Evolutionary conservation across 2,888 invertebrate species (phyloP).

Genomic region (Hydroisotoma schaefferi): DNA sequence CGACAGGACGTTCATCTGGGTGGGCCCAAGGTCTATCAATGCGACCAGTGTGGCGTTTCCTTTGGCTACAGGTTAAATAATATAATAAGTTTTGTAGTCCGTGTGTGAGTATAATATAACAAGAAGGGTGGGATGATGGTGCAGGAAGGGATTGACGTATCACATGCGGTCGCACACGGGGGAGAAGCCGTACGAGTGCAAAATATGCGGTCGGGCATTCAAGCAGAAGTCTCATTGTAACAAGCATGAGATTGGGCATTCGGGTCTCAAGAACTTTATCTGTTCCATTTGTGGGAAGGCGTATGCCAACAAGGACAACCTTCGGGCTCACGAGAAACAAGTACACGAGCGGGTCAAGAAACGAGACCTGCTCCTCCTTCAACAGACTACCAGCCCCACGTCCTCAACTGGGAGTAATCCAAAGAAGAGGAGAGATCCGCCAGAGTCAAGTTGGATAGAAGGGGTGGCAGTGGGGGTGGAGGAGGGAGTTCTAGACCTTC

Average conservation of each 20-base stretch:
- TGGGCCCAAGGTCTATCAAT: neutral
- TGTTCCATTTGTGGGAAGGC: slow-evolving; percentile 6
- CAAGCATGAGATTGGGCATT: neutral
- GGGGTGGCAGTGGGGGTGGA: no score
- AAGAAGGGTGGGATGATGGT: no score
- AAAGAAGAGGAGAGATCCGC: no score
- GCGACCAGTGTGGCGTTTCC: neutral
- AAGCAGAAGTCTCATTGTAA: neutral
- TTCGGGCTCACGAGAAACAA: neutral
- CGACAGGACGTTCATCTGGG: neutral
- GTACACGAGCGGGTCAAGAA: neutral
- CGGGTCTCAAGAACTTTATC: neutral
- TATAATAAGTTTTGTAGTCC: no score
- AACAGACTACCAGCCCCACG: no score
- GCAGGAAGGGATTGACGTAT: neutral
- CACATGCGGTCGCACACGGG: neutral
- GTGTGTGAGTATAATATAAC: no score
- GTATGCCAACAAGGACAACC: neutral
- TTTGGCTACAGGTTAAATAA: no score
- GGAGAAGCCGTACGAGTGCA: neutral
- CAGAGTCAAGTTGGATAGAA: no score
- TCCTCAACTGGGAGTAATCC: no score
- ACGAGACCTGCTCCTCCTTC: no score
- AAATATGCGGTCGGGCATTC: neutral
- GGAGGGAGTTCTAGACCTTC: no score